Base-by-base conservation (phyloP, 2,797 vertebrate species). In the Macroramphosus scolopax region DNA sequence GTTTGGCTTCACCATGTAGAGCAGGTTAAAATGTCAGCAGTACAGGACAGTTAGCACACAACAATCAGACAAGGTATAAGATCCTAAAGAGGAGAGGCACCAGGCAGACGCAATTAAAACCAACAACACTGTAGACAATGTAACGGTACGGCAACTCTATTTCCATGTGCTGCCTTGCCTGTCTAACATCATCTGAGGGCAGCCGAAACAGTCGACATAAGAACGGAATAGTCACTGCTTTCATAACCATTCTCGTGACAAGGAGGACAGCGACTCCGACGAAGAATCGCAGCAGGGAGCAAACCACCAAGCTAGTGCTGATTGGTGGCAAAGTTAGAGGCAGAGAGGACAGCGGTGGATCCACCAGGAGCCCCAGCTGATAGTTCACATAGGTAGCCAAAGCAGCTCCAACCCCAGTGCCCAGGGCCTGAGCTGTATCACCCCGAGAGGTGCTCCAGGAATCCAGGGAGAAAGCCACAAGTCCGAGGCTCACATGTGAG, bases 361-460 rank as follows among this genome's bases (percentile, higher is more conserved):
- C 95, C 11, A 75, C 64, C 42, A 91, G 57, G 22, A 98, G 68
- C 8, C 91, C 92, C 72, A 95, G 43, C 6, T 84, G 63, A 63
- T 93, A 77, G 82, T 89, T 92, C 17, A 90, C 60, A 0, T 94
- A 88, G 40, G 91, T 92, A 15, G 88, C 96, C 50, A 95, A 81
- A 0, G 96, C 96, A 2, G 91, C 91, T 0, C 96, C 96, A 0
- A 85, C 93, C 3, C 92, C 96, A 0, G 95, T 95, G 77, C 94
- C 96, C 45, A 99, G 83, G 11, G 93, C 95, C 78, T 98, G 91
- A 26, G 96, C 95, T 0, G 97, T 99, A 75, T 98, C 97, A 0
- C 94, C 96, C 2, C 97, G 89, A 0, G 97, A 99, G 0, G 95
- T 98, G 87, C 97, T 99, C 97, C 97, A 99, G 0, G 95, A 92